phyloP scores from a whole-genome alignment of 2,797 vertebrate species.

The Clangula hyemalis region DNA sequence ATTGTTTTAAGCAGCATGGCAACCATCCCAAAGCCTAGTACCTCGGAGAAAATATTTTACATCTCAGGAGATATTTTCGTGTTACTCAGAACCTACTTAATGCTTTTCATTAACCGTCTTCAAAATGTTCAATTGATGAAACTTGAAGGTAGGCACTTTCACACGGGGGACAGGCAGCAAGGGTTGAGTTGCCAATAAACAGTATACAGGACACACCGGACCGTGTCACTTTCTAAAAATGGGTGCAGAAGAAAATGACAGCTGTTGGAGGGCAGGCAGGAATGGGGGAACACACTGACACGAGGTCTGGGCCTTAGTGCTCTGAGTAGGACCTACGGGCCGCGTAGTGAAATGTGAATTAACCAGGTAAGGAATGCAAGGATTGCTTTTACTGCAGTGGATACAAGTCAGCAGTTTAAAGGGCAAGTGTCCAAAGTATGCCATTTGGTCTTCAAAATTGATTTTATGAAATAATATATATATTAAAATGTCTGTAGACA shows the following conservation, averaged over 20 bases:
- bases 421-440: not conserved
- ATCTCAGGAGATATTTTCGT: not conserved
- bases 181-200: conserved; percentile 17
- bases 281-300: not conserved
- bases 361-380: not conserved
- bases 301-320: not conserved
- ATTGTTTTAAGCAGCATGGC: not conserved
- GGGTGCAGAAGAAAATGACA: conserved; percentile 58
- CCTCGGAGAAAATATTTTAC: not conserved
- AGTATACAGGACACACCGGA: not conserved
- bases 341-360: not conserved
- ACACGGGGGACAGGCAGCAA: not conserved
- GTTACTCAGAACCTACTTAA: not conserved
- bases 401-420: not conserved
- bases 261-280: conserved; percentile 24
- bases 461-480: not conserved
- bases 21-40: not conserved
- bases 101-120: not conserved
- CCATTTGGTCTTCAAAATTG: not conserved
- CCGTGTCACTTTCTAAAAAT: conserved; percentile 61
- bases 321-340: not conserved
- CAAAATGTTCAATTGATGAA: not conserved
- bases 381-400: not conserved
- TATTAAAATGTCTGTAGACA: not conserved
- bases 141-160: not conserved